Base-by-base conservation (phyloP, 2,888 invertebrate genomes). In the Ormyrus thymus region DNA sequence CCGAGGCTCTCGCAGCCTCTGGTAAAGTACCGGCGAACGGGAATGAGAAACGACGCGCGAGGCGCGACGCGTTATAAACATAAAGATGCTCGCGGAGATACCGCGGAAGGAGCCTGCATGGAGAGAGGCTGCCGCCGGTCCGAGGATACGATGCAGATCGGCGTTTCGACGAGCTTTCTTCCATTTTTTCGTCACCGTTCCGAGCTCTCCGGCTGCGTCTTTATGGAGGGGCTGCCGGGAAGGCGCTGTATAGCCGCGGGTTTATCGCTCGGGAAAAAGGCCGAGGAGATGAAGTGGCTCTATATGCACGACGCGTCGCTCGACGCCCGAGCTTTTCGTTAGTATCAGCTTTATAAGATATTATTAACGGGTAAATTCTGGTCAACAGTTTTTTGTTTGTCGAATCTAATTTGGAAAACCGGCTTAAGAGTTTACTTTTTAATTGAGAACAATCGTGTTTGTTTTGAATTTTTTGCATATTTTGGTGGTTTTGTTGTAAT, bases 61-160 rank as follows among this genome's bases (percentile, higher is more conserved):
- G 13, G 61, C 11, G 51, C 11, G 51, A 15, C 58, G 70, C 64
- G 29, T 58, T 76, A 71, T 58, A 58, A 76, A 71, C 70, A 65
- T 65, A 65, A 76, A 71, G 70, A 76, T 76, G 10, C 15, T 48
- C 4, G 29, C 29, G 48, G 7, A n/a, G 72, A 73, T 56, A 73
- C n/a, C 13, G 8, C 2, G 29, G 29, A 29, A 4, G 29, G 29
- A 2, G 48, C 45, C 45, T 13, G 45, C 45, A 46, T 0, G 43
- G 29, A 29, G 46, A 45, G 56, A 46, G 13, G 1, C 29, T 29
- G 29, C 29, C 4, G 29, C 29, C 0, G 29, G 69, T 58, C 29
- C 48, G 15, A 29, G 15, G 7, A 48, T 70, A 51, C 43, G 29
- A 71, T n/a, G 58, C 50, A 59, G 59, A 61, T 61, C 70, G 48